Percentiles rank a stretch among this genome's conserved stretches.
phyloP scores from a whole-genome alignment of 2,888 invertebrate species.

The Eupelmus urozonus region DNA sequence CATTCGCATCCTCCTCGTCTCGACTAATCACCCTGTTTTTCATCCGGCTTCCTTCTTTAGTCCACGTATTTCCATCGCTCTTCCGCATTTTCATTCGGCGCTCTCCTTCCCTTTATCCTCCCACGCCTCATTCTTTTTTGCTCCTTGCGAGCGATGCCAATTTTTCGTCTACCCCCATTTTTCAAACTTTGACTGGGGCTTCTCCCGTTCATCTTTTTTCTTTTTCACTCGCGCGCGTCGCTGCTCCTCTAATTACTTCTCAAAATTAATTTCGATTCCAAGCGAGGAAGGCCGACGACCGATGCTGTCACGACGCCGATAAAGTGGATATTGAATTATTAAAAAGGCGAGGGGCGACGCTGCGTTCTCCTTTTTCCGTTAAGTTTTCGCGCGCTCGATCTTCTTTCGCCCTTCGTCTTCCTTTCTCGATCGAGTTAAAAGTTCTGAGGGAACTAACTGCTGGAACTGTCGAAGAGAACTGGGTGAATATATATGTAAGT shows the following conservation, averaged over 20 bases:
- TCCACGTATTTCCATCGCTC: slow-evolving; percentile 2
- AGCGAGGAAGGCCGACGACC: too few relatives aligned
- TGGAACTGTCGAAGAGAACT: background rate
- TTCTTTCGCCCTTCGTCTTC: slow-evolving; percentile 36
- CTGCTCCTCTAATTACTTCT: slow-evolving; percentile 45
- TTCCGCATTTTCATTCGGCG: background rate
- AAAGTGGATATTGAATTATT: slow-evolving; percentile 55
- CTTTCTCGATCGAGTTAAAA: slow-evolving; percentile 22
- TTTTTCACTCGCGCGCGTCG: background rate
- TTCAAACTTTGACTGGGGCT: slow-evolving; percentile 37
- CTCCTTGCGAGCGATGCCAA: background rate
- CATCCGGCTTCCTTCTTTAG: background rate
- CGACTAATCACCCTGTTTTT: background rate
- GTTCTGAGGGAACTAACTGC: background rate
- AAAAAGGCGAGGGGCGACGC: slow-evolving; percentile 26
- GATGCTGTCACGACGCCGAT: slow-evolving; percentile 34
- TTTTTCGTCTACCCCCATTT: slow-evolving; percentile 41
- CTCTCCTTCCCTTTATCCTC: background rate
- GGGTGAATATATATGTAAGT: background rate
- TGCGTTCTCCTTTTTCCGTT: slow-evolving; percentile 27
- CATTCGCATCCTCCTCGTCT: background rate
- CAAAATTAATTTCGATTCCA: slow-evolving; percentile 50
- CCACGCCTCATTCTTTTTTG: slow-evolving; percentile 12
- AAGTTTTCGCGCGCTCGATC: slow-evolving; percentile 19
- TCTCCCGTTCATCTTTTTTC: background rate